A percentile compares a stretch with the other conserved stretches of the same genome.
Conservation (phyloP, 1,140 invertebrate species). For the Hyles vespertilio region DNA sequence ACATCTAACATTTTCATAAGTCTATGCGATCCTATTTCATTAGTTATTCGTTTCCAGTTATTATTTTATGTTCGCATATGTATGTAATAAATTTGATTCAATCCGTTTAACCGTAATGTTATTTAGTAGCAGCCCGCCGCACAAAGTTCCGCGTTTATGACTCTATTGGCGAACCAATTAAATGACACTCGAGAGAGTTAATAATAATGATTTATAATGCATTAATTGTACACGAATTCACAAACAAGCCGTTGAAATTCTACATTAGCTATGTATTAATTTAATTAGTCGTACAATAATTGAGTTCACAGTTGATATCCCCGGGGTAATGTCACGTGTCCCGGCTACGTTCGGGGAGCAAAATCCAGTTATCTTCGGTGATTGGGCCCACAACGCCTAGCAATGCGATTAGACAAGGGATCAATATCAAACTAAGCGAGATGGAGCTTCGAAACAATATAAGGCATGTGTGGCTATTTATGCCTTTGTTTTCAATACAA, state of each 20-base stretch:
- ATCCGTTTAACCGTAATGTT: too few relatives aligned
- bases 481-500: conserved; percentile 9
- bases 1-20: too few relatives aligned
- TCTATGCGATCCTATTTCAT: too few relatives aligned
- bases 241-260: conserved; percentile 8
- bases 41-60: too few relatives aligned
- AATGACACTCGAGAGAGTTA: too few relatives aligned
- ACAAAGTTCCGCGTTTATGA: too few relatives aligned
- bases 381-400: conserved; percentile 45
- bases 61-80: too few relatives aligned
- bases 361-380: conserved; percentile 44
- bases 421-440: conserved; percentile 43
- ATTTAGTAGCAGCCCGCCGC: too few relatives aligned
- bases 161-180: too few relatives aligned
- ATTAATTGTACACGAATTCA: too few relatives aligned
- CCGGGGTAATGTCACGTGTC: conserved; percentile 35
- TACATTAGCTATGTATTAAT: conserved; percentile 26
- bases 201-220: too few relatives aligned
- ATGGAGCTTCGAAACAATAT: conserved; percentile 27
- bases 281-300: conserved; percentile 39
- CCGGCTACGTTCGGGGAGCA: conserved; percentile 27
- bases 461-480: conserved; percentile 17
- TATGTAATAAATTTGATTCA: too few relatives aligned
- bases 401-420: conserved; percentile 41
- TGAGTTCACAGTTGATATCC: conserved; percentile 37